These are phyloP conservation scores for Xiphophorus hellerii DNA, from an alignment of 2,113 vertebrate genomes.

Conservation along the genomic window DNA sequence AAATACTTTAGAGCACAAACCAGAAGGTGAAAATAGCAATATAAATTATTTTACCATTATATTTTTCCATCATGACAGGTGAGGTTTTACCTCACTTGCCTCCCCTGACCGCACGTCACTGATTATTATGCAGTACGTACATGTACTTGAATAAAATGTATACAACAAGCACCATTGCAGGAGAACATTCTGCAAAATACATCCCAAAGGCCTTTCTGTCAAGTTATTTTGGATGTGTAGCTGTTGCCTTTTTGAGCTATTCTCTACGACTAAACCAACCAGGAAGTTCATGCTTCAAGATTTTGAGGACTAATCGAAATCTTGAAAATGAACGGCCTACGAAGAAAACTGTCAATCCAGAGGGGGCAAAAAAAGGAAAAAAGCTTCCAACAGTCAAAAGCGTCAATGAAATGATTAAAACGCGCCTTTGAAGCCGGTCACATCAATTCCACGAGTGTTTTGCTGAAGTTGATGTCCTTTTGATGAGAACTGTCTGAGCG, in stretches of 20 bases:
- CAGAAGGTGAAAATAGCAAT: too few species aligned
- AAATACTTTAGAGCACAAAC: too few species aligned
- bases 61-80: too few species aligned
- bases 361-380: background rate
- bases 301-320: conserved; percentile 9
- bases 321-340: conserved; percentile 12
- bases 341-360: background rate
- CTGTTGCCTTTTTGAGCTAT: background rate
- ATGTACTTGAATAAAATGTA: background rate
- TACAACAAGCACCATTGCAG: background rate
- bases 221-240: conserved; percentile 8
- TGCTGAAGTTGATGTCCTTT: conserved; percentile 11
- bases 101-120: too few species aligned
- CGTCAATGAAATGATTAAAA: background rate
- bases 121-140: too few species aligned
- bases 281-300: background rate
- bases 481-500: conserved; percentile 44
- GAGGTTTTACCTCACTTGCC: too few species aligned
- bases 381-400: background rate
- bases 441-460: background rate
- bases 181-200: background rate
- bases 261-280: background rate
- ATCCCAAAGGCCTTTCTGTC: background rate
- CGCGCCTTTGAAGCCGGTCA: background rate
- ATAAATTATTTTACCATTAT: too few species aligned